Conservation (phyloP, 2,113 vertebrate genomes). For the Amia ocellicauda region DNA sequence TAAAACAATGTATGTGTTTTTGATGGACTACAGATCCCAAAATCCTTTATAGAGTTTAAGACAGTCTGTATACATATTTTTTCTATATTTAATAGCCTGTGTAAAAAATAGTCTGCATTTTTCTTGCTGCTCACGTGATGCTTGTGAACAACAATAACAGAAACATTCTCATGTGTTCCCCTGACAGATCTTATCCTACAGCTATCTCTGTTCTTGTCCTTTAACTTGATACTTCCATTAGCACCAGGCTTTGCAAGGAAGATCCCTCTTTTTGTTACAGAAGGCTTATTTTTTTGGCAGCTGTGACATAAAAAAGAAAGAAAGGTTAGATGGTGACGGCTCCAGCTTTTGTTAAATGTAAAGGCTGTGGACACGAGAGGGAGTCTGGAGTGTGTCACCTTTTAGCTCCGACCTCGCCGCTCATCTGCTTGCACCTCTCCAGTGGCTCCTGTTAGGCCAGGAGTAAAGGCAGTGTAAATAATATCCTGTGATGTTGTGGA, state of each 20-base stretch:
- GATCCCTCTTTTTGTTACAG: conserved; percentile 45
- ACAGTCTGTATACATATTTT: too few relatives aligned
- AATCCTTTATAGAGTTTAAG: too few relatives aligned
- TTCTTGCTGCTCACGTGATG: background rate
- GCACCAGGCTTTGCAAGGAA: conserved; percentile 39
- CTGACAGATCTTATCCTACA: conserved; percentile 50
- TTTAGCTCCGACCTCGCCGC: background rate
- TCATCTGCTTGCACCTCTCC: background rate
- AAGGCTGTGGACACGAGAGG: conserved; percentile 16
- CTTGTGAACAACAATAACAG: background rate
- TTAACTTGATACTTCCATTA: conserved; percentile 36
- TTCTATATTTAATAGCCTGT: too few relatives aligned
- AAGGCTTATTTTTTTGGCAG: conserved; percentile 44
- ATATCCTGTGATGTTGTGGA: background rate
- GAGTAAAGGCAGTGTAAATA: background rate
- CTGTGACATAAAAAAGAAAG: conserved; percentile 28
- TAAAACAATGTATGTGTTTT: too few relatives aligned
- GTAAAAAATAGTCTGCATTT: too few relatives aligned
- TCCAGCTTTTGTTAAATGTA: conserved; percentile 31
- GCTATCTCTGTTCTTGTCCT: conserved; percentile 42
- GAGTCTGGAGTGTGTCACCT: conserved; percentile 26
- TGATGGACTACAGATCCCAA: too few relatives aligned
- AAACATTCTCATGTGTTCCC: conserved; percentile 30
- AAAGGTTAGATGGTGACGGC: conserved; percentile 44
- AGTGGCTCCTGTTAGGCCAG: background rate